These are phyloP conservation scores for Laspeyria flexula DNA, from an alignment of 2,888 invertebrate genomes.

Conservation along the genomic window DNA sequence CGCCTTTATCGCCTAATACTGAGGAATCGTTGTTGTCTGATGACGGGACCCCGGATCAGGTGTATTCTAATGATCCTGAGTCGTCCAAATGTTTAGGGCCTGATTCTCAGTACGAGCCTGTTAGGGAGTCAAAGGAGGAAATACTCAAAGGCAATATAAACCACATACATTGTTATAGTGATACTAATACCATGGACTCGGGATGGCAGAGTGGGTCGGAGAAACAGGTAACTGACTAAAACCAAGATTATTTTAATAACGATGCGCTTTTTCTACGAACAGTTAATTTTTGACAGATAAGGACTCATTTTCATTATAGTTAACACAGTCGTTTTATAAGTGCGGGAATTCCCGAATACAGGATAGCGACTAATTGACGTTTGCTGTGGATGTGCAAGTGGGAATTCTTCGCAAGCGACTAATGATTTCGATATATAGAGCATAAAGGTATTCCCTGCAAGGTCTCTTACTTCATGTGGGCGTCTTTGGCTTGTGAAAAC, in stretches of 20 bases:
- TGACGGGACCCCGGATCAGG: slow-evolving; percentile 65
- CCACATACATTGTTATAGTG: slow-evolving; percentile 85
- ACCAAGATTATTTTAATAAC: background rate
- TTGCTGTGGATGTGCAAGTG: too few relatives aligned
- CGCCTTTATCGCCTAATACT: slow-evolving; percentile 76
- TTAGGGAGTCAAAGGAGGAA: slow-evolving; percentile 71
- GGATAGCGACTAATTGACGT: too few relatives aligned
- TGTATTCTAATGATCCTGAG: slow-evolving; percentile 73
- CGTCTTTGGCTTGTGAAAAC: too few relatives aligned
- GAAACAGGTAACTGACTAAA: slow-evolving; percentile 83
- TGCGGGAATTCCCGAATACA: too few relatives aligned
- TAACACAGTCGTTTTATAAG: too few relatives aligned
- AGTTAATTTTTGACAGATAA: too few relatives aligned
- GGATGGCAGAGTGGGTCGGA: slow-evolving; percentile 90
- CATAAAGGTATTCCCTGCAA: too few relatives aligned
- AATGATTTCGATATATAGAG: too few relatives aligned
- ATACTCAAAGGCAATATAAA: slow-evolving; percentile 63
- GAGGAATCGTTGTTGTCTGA: slow-evolving; percentile 77
- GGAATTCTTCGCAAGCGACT: too few relatives aligned
- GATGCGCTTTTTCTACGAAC: too few relatives aligned
- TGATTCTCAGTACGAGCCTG: slow-evolving; percentile 77
- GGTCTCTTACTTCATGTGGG: too few relatives aligned
- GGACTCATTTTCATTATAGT: too few relatives aligned
- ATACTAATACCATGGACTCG: slow-evolving; percentile 88
- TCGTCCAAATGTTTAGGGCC: slow-evolving; percentile 71